These are phyloP conservation scores for Campopleginae sp. DNA, from an alignment of 2,888 invertebrate genomes.

Conservation along the genomic window DNA sequence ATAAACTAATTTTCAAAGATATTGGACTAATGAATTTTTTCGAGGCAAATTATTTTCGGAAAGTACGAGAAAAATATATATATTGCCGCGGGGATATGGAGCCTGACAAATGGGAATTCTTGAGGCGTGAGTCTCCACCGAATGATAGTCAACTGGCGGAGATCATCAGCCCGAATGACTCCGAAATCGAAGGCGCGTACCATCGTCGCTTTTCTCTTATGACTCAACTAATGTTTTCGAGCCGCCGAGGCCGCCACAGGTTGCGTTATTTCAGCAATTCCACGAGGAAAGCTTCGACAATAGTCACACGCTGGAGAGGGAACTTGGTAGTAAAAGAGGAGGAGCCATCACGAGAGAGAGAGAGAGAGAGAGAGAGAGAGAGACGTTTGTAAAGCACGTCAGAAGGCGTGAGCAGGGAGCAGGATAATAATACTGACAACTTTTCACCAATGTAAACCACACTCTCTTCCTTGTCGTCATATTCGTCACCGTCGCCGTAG, in stretches of 20 bases:
- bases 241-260: constrained; percentile 2
- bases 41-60: background rate
- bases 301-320: constrained; percentile 8
- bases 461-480: background rate
- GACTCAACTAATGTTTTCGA: constrained; percentile 36
- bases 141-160: background rate
- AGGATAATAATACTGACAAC: constrained; percentile 3
- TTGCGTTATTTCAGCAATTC: constrained; percentile 50
- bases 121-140: background rate
- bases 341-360: background rate
- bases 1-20: background rate
- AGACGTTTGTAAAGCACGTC: constrained; percentile 24
- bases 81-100: background rate
- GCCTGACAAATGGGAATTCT: background rate
- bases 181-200: background rate
- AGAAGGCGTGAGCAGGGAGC: background rate
- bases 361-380: too few species aligned
- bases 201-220: background rate
- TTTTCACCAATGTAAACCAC: constrained; percentile 18
- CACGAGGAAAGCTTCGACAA: constrained; percentile 39
- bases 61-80: background rate
- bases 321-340: background rate
- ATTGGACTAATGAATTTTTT: background rate
- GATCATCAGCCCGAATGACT: background rate
- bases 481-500: constrained; percentile 8